phyloP scores from a whole-genome alignment of 2,113 vertebrate species.

The Hyperopisus bebe region DNA sequence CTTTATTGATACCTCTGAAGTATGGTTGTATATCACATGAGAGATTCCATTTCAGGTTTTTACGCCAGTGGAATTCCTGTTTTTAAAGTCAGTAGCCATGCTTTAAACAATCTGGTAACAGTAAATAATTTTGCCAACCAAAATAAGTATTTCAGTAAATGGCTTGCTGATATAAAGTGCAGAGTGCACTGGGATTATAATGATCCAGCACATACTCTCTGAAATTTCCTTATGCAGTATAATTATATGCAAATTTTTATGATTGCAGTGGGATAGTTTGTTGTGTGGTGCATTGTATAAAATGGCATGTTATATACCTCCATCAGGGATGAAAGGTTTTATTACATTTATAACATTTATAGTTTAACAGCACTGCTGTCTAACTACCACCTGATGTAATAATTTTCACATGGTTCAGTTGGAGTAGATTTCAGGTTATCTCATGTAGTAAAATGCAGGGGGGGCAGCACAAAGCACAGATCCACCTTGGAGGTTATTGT shows the following conservation, averaged over 20 bases:
- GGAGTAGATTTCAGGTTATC: background rate
- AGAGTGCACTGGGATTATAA: background rate
- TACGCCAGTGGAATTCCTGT: background rate
- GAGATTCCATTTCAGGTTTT: background rate
- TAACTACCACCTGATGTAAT: background rate
- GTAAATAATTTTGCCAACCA: background rate
- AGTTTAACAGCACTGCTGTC: background rate
- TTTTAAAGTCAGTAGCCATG: background rate
- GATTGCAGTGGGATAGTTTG: background rate
- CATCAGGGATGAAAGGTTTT: background rate
- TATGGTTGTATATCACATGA: background rate
- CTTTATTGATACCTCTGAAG: background rate
- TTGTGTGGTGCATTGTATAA: background rate
- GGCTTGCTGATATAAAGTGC: background rate
- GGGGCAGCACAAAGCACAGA: background rate
- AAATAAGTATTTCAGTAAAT: background rate
- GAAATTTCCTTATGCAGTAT: background rate
- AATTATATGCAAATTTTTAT: background rate
- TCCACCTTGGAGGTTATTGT: background rate
- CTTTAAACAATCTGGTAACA: background rate
- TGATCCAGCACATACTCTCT: background rate
- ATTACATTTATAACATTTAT: background rate
- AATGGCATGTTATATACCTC: background rate
- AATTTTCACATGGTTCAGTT: background rate
- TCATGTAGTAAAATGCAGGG: background rate